Conservation (phyloP, 2,888 invertebrate genomes). For the Heliconius charithonia region DNA sequence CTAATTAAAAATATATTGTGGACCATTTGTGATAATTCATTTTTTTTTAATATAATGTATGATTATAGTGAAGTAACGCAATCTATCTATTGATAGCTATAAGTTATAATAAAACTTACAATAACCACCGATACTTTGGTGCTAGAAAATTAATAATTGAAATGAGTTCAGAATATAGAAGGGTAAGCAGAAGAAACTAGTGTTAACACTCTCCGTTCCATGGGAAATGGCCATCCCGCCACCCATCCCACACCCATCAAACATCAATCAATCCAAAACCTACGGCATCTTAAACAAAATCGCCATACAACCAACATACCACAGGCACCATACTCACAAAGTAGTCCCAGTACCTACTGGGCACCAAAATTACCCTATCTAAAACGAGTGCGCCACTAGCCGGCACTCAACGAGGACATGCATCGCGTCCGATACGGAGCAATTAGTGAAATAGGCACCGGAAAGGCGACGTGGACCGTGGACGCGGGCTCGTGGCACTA, state of each 20-base stretch:
- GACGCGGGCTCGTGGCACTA: conserved; percentile 57
- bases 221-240: too few relatives aligned
- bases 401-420: conserved; percentile 45
- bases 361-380: conserved; percentile 29
- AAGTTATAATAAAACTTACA: too few relatives aligned
- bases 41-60: too few relatives aligned
- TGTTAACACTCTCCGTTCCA: too few relatives aligned
- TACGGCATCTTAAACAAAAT: neutral
- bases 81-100: too few relatives aligned
- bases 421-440: conserved; percentile 54
- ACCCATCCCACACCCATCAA: neutral
- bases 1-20: conserved; percentile 6
- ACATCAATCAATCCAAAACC: neutral
- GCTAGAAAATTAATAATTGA: too few relatives aligned
- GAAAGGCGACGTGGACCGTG: conserved; percentile 45
- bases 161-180: too few relatives aligned
- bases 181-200: too few relatives aligned
- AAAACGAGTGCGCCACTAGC: conserved; percentile 30
- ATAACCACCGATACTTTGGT: too few relatives aligned
- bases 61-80: too few relatives aligned
- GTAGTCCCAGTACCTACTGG: neutral
- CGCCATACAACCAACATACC: neutral
- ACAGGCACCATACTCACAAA: neutral
- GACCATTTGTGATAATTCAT: neutral
- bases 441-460: conserved; percentile 74